Base-by-base conservation (phyloP, 2,113 vertebrate species). In the Sinosuthora webbiana region DNA sequence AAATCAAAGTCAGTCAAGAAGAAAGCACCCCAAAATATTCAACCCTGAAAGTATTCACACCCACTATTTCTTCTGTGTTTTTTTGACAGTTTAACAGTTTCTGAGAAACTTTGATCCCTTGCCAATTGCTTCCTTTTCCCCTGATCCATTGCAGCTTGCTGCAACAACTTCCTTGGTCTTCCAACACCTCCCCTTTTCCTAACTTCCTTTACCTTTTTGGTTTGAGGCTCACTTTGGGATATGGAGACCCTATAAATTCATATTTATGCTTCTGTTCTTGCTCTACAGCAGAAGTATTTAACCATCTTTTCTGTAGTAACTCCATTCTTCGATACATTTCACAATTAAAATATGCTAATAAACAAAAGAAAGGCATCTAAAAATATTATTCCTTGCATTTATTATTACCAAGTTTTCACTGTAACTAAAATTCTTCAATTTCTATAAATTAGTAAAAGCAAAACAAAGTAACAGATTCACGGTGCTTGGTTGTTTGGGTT, bases 41-140 rank as follows among this genome's bases (percentile, higher is more conserved):
- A 87, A 83, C 33, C 6, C 44, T 77, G 30, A 23, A 68, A 76
- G 41, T 37, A 73, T 71, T 90, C 41, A 71, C 65, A 89, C 18
- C 53, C 87, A 80, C 52, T 93, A 41, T 70, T 88, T 90, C 75
- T 86, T 80, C 83, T 44, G 31, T 35, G 45, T 0, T 25, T 83
- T 85, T 80, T 52, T 69, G 63, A 83, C 89, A 94, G 76, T 47
- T 75, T 65, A 79, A 89, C 35, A 62, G 63, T 39, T 90, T 20
- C 57, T 60, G 31, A 83, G 55, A 23, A 79, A 28, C 76, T 93
- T 90, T 95, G 80, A 94, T 89, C 93, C 49, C n/a, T 44, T 83
- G 75, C 89, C 91, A 94, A 49, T 74, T 73, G 67, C 24, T 90
- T 79, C 79, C 86, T 88, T 52, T 47, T 13, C 63, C 65, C 41